Evolutionary conservation across 2,113 vertebrate genomes (phyloP), one percentile per base, ranked within the genome.

Genomic region (Pseudopodoces humilis): DNA sequence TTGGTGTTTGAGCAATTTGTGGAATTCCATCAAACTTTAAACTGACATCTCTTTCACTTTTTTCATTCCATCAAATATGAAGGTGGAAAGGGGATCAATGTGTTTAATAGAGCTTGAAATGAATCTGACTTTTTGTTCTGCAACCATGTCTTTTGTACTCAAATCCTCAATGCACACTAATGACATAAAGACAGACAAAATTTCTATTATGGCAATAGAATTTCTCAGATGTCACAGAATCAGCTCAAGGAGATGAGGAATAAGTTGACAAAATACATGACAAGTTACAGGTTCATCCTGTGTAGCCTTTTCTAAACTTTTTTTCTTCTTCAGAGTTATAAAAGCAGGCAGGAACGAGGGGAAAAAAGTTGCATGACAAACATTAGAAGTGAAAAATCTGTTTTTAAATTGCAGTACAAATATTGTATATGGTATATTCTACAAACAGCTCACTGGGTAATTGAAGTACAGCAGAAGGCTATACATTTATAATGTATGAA

Each of bases 51-150:
- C 46, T 91, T 31, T 59, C 24, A 60, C 9, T 60, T 74, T 77
- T 74, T 80, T 37, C 22, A 46, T 41, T 59, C 24, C 55, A 52
- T 67, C 37, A 78, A 31, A 78, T 67, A 49, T 23, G 7, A 63
- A 15, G 15, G 15, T 60, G 33, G 46, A 56, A 86, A 81, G 46
- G 33, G 56, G 46, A 91, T 92, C 64, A 64, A 90, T 78, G 7
- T 83, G 59, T 63, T 59, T 92, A 91, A 95, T 11, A 71, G 31
- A 87, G 75, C 71, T 88, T 96, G 81, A 94, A 96, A 94, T 88
- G 3, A 94, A 83, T 81, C 62, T 70, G 64, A 77, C 47, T 63
- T 89, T 94, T 76, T 77, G 17, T 15, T 77, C 91, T 92, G 71
- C 13, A 81, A 62, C 28, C 12, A 11, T 62, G 46, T 14, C 60